Conservation (phyloP, 1,140 invertebrate genomes). For the Drosophila trapezifrons region DNA sequence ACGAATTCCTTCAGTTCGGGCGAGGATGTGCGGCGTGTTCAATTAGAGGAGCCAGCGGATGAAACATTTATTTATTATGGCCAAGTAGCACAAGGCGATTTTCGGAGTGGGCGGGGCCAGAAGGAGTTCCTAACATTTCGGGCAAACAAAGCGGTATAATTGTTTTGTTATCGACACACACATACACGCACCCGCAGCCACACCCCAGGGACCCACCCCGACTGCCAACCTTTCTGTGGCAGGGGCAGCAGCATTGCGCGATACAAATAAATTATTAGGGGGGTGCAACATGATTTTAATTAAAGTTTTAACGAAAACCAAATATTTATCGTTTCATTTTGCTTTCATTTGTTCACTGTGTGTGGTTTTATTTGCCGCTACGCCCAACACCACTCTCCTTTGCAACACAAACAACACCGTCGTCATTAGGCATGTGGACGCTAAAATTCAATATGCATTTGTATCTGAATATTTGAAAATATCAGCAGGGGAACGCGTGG, state of each 20-base stretch:
- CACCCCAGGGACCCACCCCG: slow-evolving; percentile 7
- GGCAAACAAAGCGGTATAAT: slow-evolving; percentile 75
- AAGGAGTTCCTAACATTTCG: slow-evolving; percentile 43
- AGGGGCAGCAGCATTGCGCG: slow-evolving; percentile 30
- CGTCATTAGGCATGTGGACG: slow-evolving; percentile 63
- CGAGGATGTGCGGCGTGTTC: slow-evolving; percentile 63
- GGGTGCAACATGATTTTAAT: slow-evolving; percentile 77
- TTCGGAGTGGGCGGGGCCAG: background rate
- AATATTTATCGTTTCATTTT: slow-evolving; percentile 82
- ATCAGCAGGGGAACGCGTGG: slow-evolving; percentile 17
- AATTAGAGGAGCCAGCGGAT: slow-evolving; percentile 58
- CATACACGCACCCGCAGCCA: slow-evolving; percentile 9
- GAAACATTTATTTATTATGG: slow-evolving; percentile 62
- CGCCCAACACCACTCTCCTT: slow-evolving; percentile 1
- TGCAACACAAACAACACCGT: slow-evolving; percentile 42
- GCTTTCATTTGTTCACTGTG: slow-evolving; percentile 69
- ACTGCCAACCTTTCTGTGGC: slow-evolving; percentile 6
- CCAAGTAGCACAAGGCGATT: slow-evolving; percentile 39
- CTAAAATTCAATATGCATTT: slow-evolving; percentile 68
- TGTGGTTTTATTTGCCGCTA: slow-evolving; percentile 55
- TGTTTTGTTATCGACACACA: slow-evolving; percentile 76
- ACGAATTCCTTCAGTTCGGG: slow-evolving; percentile 18
- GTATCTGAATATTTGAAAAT: slow-evolving; percentile 69
- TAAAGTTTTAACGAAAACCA: slow-evolving; percentile 82
- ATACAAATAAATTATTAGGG: slow-evolving; percentile 77